phyloP scores from a whole-genome alignment of 2,797 vertebrate genomes.

The Lateolabrax maculatus region DNA sequence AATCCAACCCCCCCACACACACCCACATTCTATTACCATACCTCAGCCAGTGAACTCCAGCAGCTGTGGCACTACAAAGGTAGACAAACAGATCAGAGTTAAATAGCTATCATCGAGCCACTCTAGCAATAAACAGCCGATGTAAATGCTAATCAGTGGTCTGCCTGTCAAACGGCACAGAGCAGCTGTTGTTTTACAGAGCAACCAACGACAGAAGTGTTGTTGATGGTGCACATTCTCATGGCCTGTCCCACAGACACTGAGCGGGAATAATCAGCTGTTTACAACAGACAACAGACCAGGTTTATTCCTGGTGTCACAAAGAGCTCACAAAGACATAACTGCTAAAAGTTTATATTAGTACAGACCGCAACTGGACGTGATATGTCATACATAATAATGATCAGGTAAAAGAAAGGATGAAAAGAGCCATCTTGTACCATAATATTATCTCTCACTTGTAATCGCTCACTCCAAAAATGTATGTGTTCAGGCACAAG shows the following conservation, averaged over 20 bases:
- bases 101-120: conserved; percentile 31
- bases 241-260: conserved; percentile 13
- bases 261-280: conserved; percentile 30
- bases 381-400: neutral
- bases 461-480: too few relatives aligned
- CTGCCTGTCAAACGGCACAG: conserved; percentile 45
- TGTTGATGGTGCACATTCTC: conserved; percentile 28
- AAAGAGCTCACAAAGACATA: neutral
- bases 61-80: conserved; percentile 23
- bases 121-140: conserved; percentile 26
- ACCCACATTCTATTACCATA: neutral
- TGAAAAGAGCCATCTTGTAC: too few relatives aligned
- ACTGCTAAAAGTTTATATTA: too few relatives aligned
- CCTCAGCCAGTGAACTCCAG: neutral
- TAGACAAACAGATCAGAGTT: conserved; percentile 32
- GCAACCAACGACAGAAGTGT: conserved; percentile 28
- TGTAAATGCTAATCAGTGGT: conserved; percentile 52
- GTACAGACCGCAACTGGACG: neutral
- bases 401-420: too few relatives aligned
- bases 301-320: neutral
- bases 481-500: too few relatives aligned
- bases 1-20: conserved; percentile 4
- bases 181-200: conserved; percentile 57
- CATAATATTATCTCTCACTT: too few relatives aligned
- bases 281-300: conserved; percentile 28